Conservation (phyloP, 2,113 vertebrate species). For the Copsychus sechellarum region DNA sequence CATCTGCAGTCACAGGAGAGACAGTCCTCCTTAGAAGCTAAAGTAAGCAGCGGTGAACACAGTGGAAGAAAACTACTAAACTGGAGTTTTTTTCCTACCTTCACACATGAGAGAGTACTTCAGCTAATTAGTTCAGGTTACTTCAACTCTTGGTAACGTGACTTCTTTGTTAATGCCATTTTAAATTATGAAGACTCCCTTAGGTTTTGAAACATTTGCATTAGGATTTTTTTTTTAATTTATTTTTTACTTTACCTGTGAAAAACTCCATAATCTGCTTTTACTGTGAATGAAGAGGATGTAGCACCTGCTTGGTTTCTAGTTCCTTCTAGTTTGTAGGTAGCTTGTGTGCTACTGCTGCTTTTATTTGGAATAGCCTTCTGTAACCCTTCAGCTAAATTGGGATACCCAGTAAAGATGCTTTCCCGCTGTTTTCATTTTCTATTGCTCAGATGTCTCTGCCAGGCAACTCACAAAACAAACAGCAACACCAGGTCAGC, state of each 20-base stretch:
- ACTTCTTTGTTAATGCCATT: background rate
- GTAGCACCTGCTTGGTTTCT: background rate
- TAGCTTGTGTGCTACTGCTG: fast-evolving
- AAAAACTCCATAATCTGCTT: background rate
- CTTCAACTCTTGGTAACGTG: background rate
- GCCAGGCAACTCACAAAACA: constrained; percentile 34
- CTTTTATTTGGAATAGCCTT: background rate
- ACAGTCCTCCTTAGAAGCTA: background rate
- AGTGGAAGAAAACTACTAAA: background rate
- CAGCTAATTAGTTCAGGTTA: background rate
- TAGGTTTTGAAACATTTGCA: background rate
- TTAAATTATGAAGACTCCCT: background rate
- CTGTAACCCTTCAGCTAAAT: background rate
- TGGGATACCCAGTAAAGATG: background rate
- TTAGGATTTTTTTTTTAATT: background rate
- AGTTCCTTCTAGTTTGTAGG: background rate
- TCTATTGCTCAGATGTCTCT: background rate
- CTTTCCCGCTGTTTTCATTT: background rate
- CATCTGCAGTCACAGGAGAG: background rate
- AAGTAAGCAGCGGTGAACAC: background rate
- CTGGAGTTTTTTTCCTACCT: background rate
- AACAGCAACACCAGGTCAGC: background rate
- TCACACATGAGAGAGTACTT: background rate
- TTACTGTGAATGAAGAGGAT: background rate
- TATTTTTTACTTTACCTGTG: background rate